Evolutionary conservation across 23 tunicate species (phyloP).

Genomic region (Halocynthia aurantium): DNA sequence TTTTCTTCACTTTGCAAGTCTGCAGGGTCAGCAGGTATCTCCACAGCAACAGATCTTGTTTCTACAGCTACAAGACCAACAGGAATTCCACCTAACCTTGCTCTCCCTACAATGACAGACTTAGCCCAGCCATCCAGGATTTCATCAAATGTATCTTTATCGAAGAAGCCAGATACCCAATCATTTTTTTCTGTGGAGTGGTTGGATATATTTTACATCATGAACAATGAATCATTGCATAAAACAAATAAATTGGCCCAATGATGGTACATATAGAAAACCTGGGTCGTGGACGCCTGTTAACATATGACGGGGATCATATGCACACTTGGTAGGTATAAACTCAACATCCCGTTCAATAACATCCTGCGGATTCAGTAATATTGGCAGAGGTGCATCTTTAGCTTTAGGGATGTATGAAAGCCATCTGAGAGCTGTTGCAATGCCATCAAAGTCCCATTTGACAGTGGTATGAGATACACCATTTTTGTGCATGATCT

Average conservation of each 20-base stretch:
- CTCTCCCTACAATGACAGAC: conserved; percentile 91
- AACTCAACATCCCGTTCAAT: conserved; percentile 78
- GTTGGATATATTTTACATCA: neutral
- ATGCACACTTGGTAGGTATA: conserved; percentile 39
- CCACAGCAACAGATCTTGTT: conserved; percentile 82
- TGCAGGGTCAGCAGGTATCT: conserved; percentile 98
- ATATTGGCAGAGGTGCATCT: conserved; percentile 60
- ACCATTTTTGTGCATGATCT: conserved; percentile 97
- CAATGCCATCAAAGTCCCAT: conserved; percentile 88
- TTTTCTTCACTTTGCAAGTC: conserved; percentile 92
- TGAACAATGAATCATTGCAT: neutral
- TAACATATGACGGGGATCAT: conserved; percentile 80
- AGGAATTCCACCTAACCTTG: conserved; percentile 95
- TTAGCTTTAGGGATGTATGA: conserved; percentile 80
- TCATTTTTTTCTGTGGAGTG: conserved; percentile 49
- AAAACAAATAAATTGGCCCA: neutral
- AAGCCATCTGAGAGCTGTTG: conserved; percentile 78
- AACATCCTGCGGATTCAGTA: conserved; percentile 44
- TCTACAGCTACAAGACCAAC: conserved; percentile 97
- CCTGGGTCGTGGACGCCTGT: conserved; percentile 64
- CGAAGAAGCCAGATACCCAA: conserved; percentile 88
- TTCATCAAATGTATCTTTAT: conserved; percentile 88
- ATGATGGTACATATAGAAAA: neutral
- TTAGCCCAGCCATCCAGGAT: conserved; percentile 96
- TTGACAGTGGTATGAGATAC: conserved; percentile 86